These are phyloP conservation scores for Aspiorhynchus laticeps DNA, from an alignment of 2,113 vertebrate species.

Conservation along the genomic window DNA sequence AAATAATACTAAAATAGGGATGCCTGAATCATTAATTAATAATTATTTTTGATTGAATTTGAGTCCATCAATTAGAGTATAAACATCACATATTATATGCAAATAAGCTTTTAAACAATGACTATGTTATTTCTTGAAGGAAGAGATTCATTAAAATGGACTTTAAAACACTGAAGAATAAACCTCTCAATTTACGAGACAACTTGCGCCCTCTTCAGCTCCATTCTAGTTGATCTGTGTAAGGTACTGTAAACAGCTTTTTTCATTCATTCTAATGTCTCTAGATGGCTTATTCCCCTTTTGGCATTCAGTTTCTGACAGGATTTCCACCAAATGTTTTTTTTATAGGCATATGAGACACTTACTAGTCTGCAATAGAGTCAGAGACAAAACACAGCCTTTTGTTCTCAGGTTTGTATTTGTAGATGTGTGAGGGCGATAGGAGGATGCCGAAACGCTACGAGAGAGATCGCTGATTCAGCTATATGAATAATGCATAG, in stretches of 20 bases:
- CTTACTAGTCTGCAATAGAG: background rate
- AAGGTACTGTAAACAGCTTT: background rate
- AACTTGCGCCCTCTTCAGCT: background rate
- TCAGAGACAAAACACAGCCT: background rate
- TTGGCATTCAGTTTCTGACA: background rate
- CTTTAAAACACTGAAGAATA: background rate
- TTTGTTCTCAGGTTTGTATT: conserved; percentile 15
- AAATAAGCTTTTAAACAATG: background rate
- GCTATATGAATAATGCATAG: conserved; percentile 49
- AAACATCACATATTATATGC: background rate
- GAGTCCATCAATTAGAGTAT: background rate
- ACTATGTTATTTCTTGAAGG: background rate
- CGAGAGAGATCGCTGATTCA: conserved; percentile 21
- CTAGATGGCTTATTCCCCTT: background rate
- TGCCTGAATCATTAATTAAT: background rate
- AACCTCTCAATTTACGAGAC: background rate
- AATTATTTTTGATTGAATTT: background rate
- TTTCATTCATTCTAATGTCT: background rate
- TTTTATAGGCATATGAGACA: background rate
- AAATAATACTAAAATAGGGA: background rate
- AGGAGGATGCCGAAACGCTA: background rate
- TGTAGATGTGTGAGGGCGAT: background rate
- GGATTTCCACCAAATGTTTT: conserved; percentile 3
- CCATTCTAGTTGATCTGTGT: background rate
- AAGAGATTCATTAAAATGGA: background rate